A percentile compares a stretch with the other conserved stretches of the same genome.
These are phyloP conservation scores for Suillia variegata DNA, from an alignment of 2,888 invertebrate species.

Conservation along the genomic window DNA sequence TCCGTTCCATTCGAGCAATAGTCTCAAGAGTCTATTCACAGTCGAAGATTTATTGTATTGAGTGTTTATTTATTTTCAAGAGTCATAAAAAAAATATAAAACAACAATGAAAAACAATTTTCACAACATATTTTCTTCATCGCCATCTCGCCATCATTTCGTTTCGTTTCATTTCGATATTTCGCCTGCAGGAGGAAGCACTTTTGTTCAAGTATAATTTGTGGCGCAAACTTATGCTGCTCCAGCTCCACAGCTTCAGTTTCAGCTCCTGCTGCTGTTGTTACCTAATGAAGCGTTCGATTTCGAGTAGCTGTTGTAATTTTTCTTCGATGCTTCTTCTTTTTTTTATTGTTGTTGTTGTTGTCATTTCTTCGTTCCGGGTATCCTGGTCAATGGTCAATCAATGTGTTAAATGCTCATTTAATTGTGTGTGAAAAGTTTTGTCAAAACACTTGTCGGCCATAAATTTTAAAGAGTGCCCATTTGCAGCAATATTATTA, in stretches of 20 bases:
- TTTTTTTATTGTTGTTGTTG: neutral
- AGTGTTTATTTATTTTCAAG: constrained; percentile 55
- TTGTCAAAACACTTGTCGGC: neutral
- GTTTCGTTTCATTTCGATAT: neutral
- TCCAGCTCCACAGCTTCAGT: too few relatives aligned
- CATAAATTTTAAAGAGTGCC: neutral
- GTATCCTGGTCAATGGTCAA: neutral
- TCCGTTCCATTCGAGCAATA: constrained; percentile 10
- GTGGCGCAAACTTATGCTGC: neutral
- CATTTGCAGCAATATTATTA: too few relatives aligned
- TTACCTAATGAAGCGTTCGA: neutral
- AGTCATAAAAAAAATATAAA: constrained; percentile 48
- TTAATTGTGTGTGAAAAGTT: constrained; percentile 4
- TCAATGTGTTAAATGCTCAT: neutral
- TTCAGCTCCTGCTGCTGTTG: neutral
- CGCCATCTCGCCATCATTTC: neutral
- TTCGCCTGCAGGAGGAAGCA: neutral
- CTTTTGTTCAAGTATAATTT: neutral
- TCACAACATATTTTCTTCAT: neutral
- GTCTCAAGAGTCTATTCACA: constrained; percentile 52
- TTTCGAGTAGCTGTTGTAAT: neutral
- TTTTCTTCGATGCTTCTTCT: neutral
- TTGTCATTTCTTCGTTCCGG: too few relatives aligned
- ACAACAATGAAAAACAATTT: constrained; percentile 4
- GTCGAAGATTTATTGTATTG: constrained; percentile 54